Evolutionary conservation across 2,888 invertebrate species (phyloP), one percentile per base, ranked within the genome.

Genomic region (Drosophila anomalata): DNA sequence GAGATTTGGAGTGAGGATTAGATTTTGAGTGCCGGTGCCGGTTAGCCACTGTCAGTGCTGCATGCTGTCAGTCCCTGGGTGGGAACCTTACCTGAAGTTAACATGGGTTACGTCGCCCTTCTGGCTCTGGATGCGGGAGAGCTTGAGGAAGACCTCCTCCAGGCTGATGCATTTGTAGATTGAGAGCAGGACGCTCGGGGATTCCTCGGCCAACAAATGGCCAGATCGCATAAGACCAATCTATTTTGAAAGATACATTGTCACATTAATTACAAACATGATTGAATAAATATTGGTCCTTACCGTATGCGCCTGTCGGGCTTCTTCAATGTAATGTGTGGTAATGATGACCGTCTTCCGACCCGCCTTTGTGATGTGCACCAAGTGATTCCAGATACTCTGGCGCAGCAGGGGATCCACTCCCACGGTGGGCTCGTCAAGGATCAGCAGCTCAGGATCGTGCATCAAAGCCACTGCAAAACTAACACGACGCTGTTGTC

Each of bases 311-410:
- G 97, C 97, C 92, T 97, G 97, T 79, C 97, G 92, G 20, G 98
- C 98, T 92, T 98, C 98, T 91, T 98, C 98, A 71, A 98, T 98
- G 90, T 98, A 98, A 94, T 98, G 97, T 90, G 98, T 96, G 77
- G 96, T 97, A 72, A 96, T 96, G 78, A 96, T 97, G 79, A 98
- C 98, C 20, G 98, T 98, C 92, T 97, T 98, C 91, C 96, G 95
- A 41, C 96, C 96, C 73, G 96, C 95, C 92, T 96, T 96, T 79
- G 97, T 97, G 89, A 98, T 96, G 89, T 96, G 95, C 66, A 97
- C 96, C 90, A 98, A 93, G 90, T 98, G 97, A 87, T 96, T 97
- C 98, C 98, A 98, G 91, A 98, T 98, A 91, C 97, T 97, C 92
- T 97, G 96, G 20, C 97, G 93, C 54, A 98, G 94, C 75, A 97